Base-by-base conservation (phyloP, 2,888 invertebrate species). In the Mayetiola destructor region DNA sequence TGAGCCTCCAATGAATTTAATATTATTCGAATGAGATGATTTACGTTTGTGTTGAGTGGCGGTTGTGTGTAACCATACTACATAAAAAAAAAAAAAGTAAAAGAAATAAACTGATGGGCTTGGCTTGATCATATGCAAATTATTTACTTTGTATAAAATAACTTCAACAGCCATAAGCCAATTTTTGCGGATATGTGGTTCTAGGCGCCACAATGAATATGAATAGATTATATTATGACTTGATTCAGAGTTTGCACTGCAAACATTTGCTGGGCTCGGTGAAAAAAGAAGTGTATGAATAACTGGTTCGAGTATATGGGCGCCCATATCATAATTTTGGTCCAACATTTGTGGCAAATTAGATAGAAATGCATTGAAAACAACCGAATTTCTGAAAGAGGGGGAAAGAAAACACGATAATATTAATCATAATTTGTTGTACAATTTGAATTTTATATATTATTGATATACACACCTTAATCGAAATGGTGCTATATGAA, bases 121-220 rank as follows among this genome's bases (percentile, higher is more conserved):
- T 23, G 10, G 30, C 4, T 53, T 40, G 23, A 32, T 14, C 12
- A 29, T 21, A 8, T 21, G n/a, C 4, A 54, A 20, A 37, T 20
- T 52, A 18, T 6, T 9, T 71, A 91, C 93, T 83, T 99, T 99
- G 68, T 99, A 99, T 1, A 99, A 77, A 57, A 97, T 82, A 14
- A 97, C 91, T 14, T 96, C 81, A 20, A 96, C 73, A 1, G 95
- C 82, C 79, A 90, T 86, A 16, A 99, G 80, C 97, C 99, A 99
- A 62, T 88, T 87, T 40, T 90, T 78, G 3, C 97, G 76, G 12
- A 85, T 82, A 67, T 91, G 88, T 0, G 91, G 83, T 68, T 93
- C 90, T 59, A 97, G 74, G 62, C 84, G 80, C 81, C 90, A 91
- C 54, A 99, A 76, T 14, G 94, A 90, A 70, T 92, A 94, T 62